phyloP scores from a whole-genome alignment of 2,888 invertebrate genomes.

The Eupithecia inturbata region DNA sequence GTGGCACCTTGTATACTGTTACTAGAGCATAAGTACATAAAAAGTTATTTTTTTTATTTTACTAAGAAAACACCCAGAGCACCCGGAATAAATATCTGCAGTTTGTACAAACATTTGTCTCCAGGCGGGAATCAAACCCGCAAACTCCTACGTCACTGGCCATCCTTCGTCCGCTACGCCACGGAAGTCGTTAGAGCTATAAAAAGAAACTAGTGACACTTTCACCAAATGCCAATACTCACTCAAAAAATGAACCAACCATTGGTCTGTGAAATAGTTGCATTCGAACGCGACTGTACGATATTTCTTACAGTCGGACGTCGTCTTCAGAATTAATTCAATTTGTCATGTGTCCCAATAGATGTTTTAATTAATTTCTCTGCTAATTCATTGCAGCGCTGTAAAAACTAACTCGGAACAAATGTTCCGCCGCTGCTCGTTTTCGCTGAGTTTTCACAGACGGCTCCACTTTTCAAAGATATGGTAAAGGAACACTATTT shows the following conservation, averaged over 20 bases:
- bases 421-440: not conserved
- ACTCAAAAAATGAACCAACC: no score
- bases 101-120: no score
- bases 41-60: no score
- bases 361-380: constrained; percentile 45
- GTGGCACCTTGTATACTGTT: no score
- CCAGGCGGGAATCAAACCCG: no score
- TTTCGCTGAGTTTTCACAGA: not conserved
- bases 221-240: no score
- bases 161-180: no score
- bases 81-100: no score
- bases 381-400: constrained; percentile 39
- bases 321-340: constrained; percentile 8
- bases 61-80: no score
- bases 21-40: no score
- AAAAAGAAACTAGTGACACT: not conserved
- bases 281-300: not conserved
- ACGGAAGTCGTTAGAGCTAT: not conserved
- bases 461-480: not conserved
- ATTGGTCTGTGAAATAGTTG: not conserved
- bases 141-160: no score
- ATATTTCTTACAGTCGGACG: constrained; percentile 2
- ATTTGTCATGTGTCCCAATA: constrained; percentile 25
- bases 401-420: constrained; percentile 2
- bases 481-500: no score